These are phyloP conservation scores for Napeogenes inachia DNA, from an alignment of 2,888 invertebrate species.

Conservation along the genomic window DNA sequence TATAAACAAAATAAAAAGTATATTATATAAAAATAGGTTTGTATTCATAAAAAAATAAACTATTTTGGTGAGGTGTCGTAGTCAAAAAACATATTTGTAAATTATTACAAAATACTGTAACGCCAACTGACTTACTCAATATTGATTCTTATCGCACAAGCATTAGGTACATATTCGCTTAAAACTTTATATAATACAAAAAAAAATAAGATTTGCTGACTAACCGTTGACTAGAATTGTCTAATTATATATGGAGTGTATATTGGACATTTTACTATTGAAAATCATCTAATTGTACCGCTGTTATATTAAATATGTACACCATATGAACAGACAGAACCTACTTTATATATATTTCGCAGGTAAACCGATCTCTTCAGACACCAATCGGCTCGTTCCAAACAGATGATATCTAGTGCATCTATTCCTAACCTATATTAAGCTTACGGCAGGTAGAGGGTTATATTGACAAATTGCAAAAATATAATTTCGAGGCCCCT, in stretches of 20 bases:
- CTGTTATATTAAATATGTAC: slow-evolving; percentile 6
- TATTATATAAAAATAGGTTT: slow-evolving; percentile 9
- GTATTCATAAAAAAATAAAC: slow-evolving; percentile 21
- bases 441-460: slow-evolving; percentile 32
- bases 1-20: background rate
- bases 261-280: too few species aligned
- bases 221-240: too few species aligned
- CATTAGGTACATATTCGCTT: too few species aligned
- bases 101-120: slow-evolving; percentile 4
- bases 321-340: background rate
- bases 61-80: slow-evolving; percentile 14
- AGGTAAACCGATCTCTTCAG: background rate
- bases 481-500: slow-evolving; percentile 63
- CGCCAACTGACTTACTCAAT: background rate
- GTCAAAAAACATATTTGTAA: background rate
- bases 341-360: background rate
- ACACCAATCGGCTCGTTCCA: slow-evolving; percentile 2
- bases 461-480: slow-evolving; percentile 52
- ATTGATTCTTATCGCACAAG: background rate
- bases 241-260: too few species aligned
- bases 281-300: background rate
- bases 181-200: too few species aligned
- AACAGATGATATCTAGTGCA: slow-evolving; percentile 7
- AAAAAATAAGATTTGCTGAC: too few species aligned
- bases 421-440: slow-evolving; percentile 18